Percentiles rank a stretch among this genome's conserved stretches.
Evolutionary conservation across 2,888 invertebrate genomes (phyloP).

Genomic region (Eupelmus urozonus): DNA sequence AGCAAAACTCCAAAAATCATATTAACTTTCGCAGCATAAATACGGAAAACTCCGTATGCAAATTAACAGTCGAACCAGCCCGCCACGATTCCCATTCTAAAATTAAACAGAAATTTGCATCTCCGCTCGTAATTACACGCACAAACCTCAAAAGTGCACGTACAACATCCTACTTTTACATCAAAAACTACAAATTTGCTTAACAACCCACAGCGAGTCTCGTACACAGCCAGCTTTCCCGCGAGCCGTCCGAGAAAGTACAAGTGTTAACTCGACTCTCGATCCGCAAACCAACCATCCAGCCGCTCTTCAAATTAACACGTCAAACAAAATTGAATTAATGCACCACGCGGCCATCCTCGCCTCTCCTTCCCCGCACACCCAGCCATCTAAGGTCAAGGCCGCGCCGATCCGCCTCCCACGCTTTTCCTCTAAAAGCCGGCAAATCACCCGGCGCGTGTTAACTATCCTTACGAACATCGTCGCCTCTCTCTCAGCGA

Average conservation of each 20-base stretch:
- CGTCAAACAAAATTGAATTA: slow-evolving; percentile 37
- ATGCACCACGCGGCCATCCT: background rate
- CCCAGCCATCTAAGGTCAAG: slow-evolving; percentile 12
- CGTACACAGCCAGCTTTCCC: too few relatives aligned
- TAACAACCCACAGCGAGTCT: background rate
- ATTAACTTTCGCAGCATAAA: too few relatives aligned
- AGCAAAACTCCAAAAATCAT: too few relatives aligned
- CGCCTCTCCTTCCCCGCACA: background rate
- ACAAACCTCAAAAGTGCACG: too few relatives aligned
- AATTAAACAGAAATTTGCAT: too few relatives aligned
- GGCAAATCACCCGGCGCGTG: too few relatives aligned
- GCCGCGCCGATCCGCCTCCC: background rate
- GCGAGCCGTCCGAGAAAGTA: slow-evolving; percentile 32
- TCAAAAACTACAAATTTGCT: too few relatives aligned
- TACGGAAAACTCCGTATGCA: too few relatives aligned
- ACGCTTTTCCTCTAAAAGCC: background rate
- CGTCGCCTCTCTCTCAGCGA: background rate
- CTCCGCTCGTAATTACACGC: too few relatives aligned
- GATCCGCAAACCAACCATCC: background rate
- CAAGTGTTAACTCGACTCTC: slow-evolving; percentile 26
- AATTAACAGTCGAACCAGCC: too few relatives aligned
- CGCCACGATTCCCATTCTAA: too few relatives aligned
- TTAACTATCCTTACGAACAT: background rate
- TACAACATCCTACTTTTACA: too few relatives aligned
- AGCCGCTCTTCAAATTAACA: slow-evolving; percentile 16